A percentile compares a stretch with the other conserved stretches of the same genome.
These are phyloP conservation scores for Heterocephalus glaber DNA, from an alignment of 2,113 vertebrate species.

Conservation along the genomic window DNA sequence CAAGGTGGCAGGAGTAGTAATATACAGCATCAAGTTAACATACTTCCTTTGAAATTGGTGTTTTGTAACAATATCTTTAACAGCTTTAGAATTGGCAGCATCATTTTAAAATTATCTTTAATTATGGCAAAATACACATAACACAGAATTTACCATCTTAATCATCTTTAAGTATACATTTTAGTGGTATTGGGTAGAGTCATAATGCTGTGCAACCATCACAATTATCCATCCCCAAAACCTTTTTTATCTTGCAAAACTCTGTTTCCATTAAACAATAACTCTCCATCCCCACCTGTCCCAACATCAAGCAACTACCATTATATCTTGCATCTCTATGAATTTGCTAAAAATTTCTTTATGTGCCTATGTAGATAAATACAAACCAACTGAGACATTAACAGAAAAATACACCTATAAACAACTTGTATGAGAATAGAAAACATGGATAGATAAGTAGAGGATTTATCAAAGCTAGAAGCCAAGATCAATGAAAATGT, in stretches of 20 bases:
- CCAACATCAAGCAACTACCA: neutral
- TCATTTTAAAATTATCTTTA: slow-evolving; percentile 14
- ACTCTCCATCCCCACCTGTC: neutral
- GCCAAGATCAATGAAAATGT: neutral
- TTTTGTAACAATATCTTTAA: slow-evolving; percentile 27
- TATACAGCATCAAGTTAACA: neutral
- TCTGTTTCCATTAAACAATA: neutral
- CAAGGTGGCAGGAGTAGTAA: neutral
- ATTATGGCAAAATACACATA: neutral
- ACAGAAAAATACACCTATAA: neutral
- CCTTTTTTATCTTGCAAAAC: neutral
- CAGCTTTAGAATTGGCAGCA: neutral
- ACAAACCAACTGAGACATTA: slow-evolving; percentile 8
- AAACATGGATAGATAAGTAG: neutral
- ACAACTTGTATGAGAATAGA: neutral
- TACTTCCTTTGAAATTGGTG: neutral
- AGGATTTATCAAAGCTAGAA: neutral
- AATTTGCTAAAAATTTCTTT: slow-evolving; percentile 28
- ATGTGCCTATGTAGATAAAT: slow-evolving; percentile 2
- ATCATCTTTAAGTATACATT: neutral
- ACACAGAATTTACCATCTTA: neutral
- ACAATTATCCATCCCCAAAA: neutral
- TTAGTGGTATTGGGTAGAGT: neutral
- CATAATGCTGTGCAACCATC: neutral
- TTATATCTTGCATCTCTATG: neutral